phyloP scores from a whole-genome alignment of 37 sponge, comb jelly and placozoan genomes.

The Eunapius fragilis region DNA sequence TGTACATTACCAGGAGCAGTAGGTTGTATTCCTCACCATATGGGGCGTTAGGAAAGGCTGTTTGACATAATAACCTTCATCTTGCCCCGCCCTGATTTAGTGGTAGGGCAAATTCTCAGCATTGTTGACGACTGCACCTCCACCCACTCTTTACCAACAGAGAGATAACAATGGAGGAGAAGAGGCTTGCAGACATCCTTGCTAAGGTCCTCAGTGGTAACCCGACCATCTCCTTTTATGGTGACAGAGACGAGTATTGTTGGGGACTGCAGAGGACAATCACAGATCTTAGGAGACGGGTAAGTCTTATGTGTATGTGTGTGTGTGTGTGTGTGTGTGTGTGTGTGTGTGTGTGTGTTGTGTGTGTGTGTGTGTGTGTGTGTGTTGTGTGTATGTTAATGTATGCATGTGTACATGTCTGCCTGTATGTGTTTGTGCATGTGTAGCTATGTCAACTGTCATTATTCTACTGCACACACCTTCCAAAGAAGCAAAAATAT shows the following conservation, averaged over 20 bases:
- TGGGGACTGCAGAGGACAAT: slow-evolving; percentile 79
- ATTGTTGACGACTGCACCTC: too few species aligned
- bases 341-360: background rate
- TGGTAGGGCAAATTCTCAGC: too few species aligned
- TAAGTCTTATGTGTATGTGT: slow-evolving; percentile 3
- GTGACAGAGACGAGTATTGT: slow-evolving; percentile 27
- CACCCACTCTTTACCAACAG: background rate
- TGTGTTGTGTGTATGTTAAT: background rate
- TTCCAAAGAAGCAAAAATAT: too few species aligned
- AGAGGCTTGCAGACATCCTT: slow-evolving; percentile 45
- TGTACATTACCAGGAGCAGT: too few species aligned
- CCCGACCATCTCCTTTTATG: background rate
- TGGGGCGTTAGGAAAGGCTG: too few species aligned
- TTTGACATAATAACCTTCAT: too few species aligned
- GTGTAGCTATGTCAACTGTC: background rate
- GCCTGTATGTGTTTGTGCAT: background rate
- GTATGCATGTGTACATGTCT: background rate
- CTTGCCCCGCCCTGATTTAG: too few species aligned
- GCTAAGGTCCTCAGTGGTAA: slow-evolving; percentile 41
- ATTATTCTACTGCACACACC: too few species aligned
- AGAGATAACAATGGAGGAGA: slow-evolving; percentile 50
- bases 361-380: background rate
- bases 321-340: slow-evolving; percentile 1
- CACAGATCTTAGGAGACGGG: slow-evolving; percentile 75
- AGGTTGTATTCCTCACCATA: too few species aligned